Evolutionary conservation across 2,113 vertebrate genomes (phyloP).

Genomic region (Chaetops frenatus): DNA sequence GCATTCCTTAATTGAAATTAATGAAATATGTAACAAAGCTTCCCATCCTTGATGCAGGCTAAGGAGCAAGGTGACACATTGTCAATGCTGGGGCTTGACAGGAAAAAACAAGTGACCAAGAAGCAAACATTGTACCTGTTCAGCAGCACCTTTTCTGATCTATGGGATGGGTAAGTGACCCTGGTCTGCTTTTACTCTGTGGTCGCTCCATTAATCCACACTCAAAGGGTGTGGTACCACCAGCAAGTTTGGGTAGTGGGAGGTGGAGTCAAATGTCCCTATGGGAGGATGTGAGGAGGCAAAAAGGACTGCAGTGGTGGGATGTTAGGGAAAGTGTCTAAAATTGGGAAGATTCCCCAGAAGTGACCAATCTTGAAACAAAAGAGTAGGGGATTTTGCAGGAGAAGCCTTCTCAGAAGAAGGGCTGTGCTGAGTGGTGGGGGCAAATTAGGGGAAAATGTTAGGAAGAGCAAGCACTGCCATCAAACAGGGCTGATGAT

Average conservation of each 20-base stretch:
- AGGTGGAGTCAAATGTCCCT: neutral
- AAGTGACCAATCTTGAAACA: neutral
- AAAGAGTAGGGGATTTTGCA: neutral
- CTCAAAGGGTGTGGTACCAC: neutral
- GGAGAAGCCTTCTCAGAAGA: neutral
- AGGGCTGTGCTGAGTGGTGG: neutral
- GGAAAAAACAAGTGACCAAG: neutral
- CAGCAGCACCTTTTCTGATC: neutral
- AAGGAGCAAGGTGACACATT: neutral
- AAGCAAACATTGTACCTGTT: neutral
- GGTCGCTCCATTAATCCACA: neutral
- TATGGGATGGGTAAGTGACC: neutral
- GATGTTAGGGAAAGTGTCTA: neutral
- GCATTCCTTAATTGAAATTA: constrained; percentile 63
- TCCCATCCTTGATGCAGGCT: neutral
- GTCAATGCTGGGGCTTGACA: neutral
- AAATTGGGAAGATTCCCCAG: neutral
- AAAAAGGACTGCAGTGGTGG: neutral
- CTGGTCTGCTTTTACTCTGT: neutral
- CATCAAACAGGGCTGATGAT: neutral
- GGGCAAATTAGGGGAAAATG: neutral
- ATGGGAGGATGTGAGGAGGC: accelerated
- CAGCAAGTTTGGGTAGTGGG: neutral
- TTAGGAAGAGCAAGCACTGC: neutral
- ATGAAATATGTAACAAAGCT: constrained; percentile 42